Base-by-base conservation (phyloP, 2,888 invertebrate genomes). In the Cerastoderma edule region DNA sequence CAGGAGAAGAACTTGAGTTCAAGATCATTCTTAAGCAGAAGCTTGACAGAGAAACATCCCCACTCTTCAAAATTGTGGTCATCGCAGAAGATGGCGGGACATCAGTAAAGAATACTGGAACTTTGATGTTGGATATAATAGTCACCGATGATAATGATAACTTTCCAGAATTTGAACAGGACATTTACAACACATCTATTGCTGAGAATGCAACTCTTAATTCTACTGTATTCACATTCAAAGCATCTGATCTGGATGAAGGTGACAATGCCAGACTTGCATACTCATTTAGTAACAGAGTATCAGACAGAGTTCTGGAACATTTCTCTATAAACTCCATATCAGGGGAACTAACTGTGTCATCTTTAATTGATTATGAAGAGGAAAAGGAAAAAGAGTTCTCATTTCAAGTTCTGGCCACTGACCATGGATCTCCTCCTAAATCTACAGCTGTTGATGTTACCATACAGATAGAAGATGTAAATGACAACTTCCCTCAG, bases 401-500 rank as follows among this genome's bases (percentile, higher is more conserved):
- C 91, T 95, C 95, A 86, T 94, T 98, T 24, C 95, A 95, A 72
- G 98, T 87, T 19, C 76, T 84, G 28, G 89, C 87, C 10, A 72
- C 73, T 39, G 90, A 90, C 64, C 74, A 84, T 48, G 90, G 89
- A 27, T 69, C 60, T 4, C 84, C 84, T 2, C 48, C 84, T 13
- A 75, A 72, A 72, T 79, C 84, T n/a, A 79, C 88, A 16, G 81
- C 85, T 27, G 97, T 98, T 3, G 75, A 83, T 3, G 87, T 91
- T 94, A 95, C 76, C 63, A 81, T 89, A n/a, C 83, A 66, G n/a
- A 83, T 91, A 16, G 75, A 96, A 24, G 96, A 96, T 1, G 96
- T 98, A 0, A 93, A 96, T 83, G 98, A 99, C 94, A 97, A 98
- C 92, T 97, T 96, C 0, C 96, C 97, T 69, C 94, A 95, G 6